Percentiles rank a stretch among this genome's conserved stretches.
Conservation (phyloP, 2,797 vertebrate genomes). For the Sebastes umbrosus region DNA sequence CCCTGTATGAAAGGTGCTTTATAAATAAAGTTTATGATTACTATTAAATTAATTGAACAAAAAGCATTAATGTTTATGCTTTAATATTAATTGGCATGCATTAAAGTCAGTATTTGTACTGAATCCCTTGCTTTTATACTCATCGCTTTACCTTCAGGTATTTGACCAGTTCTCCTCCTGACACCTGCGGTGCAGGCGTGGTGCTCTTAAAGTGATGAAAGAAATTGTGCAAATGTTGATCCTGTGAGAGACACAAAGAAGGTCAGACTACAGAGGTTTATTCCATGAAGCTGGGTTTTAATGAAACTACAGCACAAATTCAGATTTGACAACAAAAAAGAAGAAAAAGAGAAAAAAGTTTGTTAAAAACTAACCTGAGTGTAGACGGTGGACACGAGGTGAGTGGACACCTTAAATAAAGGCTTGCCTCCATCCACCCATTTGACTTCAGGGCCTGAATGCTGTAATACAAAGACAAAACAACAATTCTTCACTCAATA, state of each 20-base stretch:
- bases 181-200: slow-evolving; percentile 81
- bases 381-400: slow-evolving; percentile 96
- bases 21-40: too few species aligned
- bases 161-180: slow-evolving; percentile 93
- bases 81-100: not conserved
- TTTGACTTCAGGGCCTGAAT: slow-evolving; percentile 92
- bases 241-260: slow-evolving; percentile 75
- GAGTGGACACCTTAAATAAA: slow-evolving; percentile 91
- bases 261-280: not conserved
- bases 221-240: slow-evolving; percentile 98
- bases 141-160: slow-evolving; percentile 91
- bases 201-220: slow-evolving; percentile 94
- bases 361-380: slow-evolving; percentile 87
- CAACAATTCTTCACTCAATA: not conserved
- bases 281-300: not conserved
- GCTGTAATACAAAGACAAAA: slow-evolving; percentile 76
- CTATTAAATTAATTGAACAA: not conserved
- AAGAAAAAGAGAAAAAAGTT: too few species aligned
- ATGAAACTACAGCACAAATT: not conserved
- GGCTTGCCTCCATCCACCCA: slow-evolving; percentile 98
- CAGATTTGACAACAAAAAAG: not conserved
- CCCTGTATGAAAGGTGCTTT: too few species aligned
- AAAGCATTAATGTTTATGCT: not conserved
- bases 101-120: not conserved
- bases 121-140: not conserved